Evolutionary conservation across 2,888 invertebrate genomes (phyloP), one percentile per base, ranked within the genome.

Genomic region (Sminthurides aquaticus): DNA sequence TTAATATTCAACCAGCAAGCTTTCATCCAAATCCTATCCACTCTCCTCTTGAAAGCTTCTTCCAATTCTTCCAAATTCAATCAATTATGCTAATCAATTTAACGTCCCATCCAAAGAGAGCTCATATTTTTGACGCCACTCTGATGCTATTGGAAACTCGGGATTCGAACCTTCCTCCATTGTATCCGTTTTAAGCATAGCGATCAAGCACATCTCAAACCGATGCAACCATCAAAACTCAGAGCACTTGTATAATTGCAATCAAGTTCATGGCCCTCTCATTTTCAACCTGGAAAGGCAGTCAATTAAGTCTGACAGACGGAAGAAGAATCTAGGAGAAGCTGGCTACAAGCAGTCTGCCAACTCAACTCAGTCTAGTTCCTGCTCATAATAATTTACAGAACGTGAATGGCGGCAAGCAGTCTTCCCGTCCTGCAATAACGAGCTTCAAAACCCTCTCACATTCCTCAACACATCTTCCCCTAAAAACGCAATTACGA

Each of bases 371-470:
- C 8, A 11, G 8, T 43, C 43, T 5, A 15, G 15, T 15, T 34
- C 43, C 15, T 34, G 43, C 15, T 34, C 5, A 60, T 60, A 52
- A 64, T 60, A 64, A 60, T 60, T 64, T 60, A 56, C 56, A 57
- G 69, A 65, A 65, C 62, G 60, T 58, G n/a, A n/a, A n/a, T 67
- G 71, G 71, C 71, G 71, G 71, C 71, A 70, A 70, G 71, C 71
- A 69, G 71, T 71, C 71, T 71, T 71, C 54, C 48, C n/a, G 52
- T 5, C 20, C 20, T 20, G 43, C 43, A 11, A 34, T 15, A 34
- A 11, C 43, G 15, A 34, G 8, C 52, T 52, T 52, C 15, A 22
- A 5, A 52, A 22, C 5, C 52, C 52, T 22, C 52, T 22, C 20
- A 18, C 15, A 20, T 15, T 15, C 20, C 20, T 20, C 52, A 18